These are phyloP conservation scores for Henicopernis longicauda DNA, from an alignment of 2,113 vertebrate genomes.

Conservation along the genomic window DNA sequence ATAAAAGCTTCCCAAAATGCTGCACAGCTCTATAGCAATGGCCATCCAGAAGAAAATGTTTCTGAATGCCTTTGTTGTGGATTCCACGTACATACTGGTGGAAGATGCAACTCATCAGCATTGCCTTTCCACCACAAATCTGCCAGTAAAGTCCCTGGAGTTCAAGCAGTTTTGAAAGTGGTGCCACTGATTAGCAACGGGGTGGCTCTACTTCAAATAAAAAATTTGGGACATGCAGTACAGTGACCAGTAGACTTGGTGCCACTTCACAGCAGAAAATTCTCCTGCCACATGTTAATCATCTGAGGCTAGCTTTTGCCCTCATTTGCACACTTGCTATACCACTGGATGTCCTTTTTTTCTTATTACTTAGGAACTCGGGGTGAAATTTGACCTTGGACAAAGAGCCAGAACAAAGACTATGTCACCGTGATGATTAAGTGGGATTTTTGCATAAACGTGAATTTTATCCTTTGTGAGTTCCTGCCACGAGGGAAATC, in stretches of 20 bases:
- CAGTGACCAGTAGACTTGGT: neutral
- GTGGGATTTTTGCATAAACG: neutral
- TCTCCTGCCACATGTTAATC: neutral
- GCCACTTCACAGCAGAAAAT: neutral
- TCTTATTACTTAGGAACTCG: neutral
- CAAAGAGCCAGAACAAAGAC: conserved; percentile 24
- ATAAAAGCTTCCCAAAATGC: neutral
- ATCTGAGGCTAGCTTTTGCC: neutral
- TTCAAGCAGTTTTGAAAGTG: neutral
- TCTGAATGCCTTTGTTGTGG: neutral
- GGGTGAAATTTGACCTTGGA: conserved; percentile 5
- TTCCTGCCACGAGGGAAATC: conserved; percentile 9
- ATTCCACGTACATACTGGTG: neutral
- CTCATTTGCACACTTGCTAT: neutral
- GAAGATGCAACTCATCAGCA: neutral
- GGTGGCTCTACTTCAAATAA: neutral
- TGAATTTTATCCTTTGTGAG: conserved; percentile 24
- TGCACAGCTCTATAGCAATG: neutral
- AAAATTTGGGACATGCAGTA: accelerated
- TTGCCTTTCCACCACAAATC: neutral
- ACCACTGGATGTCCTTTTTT: neutral
- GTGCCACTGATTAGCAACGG: neutral
- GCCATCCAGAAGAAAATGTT: neutral
- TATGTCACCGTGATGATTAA: conserved; percentile 20
- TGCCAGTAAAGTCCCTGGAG: neutral